Evolutionary conservation across 2,113 vertebrate genomes (phyloP).

Genomic region (Clinocottus analis): DNA sequence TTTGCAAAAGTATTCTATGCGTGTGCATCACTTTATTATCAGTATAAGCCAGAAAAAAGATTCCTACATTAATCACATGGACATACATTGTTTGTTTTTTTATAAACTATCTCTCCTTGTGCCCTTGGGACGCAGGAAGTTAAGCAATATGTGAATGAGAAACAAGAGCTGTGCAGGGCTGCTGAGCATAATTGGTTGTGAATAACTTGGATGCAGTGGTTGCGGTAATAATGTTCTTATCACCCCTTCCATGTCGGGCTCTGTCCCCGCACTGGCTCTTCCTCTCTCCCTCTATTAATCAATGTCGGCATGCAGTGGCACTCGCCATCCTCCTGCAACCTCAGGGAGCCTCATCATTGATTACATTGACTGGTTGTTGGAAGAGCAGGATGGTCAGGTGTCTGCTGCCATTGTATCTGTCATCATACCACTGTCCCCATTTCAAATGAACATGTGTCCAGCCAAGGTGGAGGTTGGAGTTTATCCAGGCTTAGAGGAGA

Average conservation of each 20-base stretch:
- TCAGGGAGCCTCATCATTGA: slow-evolving; percentile 57
- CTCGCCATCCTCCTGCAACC: slow-evolving; percentile 51
- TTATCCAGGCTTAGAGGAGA: slow-evolving; percentile 31
- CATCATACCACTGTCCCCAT: slow-evolving; percentile 31
- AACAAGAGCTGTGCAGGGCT: slow-evolving; percentile 48
- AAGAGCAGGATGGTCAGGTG: slow-evolving; percentile 54
- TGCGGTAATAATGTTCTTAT: slow-evolving; percentile 72
- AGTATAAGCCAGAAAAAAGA: slow-evolving; percentile 42
- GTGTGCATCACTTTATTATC: slow-evolving; percentile 34
- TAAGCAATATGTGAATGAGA: slow-evolving; percentile 61
- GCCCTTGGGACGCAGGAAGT: slow-evolving; percentile 59
- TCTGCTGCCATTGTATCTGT: slow-evolving; percentile 50
- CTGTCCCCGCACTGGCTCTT: slow-evolving; percentile 47
- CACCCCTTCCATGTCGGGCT: slow-evolving; percentile 57
- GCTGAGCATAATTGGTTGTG: slow-evolving; percentile 69
- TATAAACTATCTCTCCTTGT: slow-evolving; percentile 54
- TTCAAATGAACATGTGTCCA: slow-evolving; percentile 59
- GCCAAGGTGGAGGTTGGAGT: slow-evolving; percentile 47
- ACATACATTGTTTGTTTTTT: slow-evolving; percentile 63
- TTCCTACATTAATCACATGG: slow-evolving; percentile 55
- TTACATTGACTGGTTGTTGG: slow-evolving; percentile 54
- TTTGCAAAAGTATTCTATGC: slow-evolving; percentile 14
- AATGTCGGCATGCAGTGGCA: slow-evolving; percentile 49
- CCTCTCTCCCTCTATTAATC: slow-evolving; percentile 70
- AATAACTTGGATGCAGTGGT: slow-evolving; percentile 63